phyloP scores from a whole-genome alignment of 2,888 invertebrate species.

The Pyralis farinalis region DNA sequence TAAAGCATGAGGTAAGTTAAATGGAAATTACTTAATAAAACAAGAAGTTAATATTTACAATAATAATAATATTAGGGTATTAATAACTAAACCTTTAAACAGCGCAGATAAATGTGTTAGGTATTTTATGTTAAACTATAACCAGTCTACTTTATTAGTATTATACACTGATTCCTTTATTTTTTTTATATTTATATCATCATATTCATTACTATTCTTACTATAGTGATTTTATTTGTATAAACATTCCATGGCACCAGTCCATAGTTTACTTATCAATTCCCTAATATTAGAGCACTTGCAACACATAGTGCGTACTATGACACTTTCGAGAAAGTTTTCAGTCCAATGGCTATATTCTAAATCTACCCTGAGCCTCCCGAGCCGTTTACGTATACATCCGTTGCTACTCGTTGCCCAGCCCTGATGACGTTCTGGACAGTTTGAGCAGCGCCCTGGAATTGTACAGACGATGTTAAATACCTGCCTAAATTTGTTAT shows the following conservation, averaged over 20 bases:
- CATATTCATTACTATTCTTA: too few species aligned
- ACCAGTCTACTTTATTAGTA: too few species aligned
- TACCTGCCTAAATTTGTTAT: too few species aligned
- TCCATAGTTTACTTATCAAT: slow-evolving; percentile 24
- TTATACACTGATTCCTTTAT: too few species aligned
- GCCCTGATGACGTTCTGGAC: slow-evolving; percentile 84
- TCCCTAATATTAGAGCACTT: slow-evolving; percentile 66
- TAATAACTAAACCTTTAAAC: too few species aligned
- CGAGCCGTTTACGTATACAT: slow-evolving; percentile 69
- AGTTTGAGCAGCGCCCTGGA: slow-evolving; percentile 87
- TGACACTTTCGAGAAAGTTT: slow-evolving; percentile 75
- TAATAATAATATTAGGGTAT: too few species aligned
- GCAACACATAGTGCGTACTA: slow-evolving; percentile 75
- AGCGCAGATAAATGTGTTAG: slow-evolving; percentile 11
- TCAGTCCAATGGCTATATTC: slow-evolving; percentile 33
- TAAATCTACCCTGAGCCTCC: slow-evolving; percentile 52
- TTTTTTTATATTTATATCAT: too few species aligned
- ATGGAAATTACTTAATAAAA: slow-evolving; percentile 1
- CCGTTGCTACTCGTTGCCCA: slow-evolving; percentile 74
- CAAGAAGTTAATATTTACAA: too few species aligned
- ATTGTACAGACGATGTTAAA: slow-evolving; percentile 24
- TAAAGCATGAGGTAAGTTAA: too few species aligned
- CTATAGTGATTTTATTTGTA: too few species aligned
- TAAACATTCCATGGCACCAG: too few species aligned
- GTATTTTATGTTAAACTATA: too few species aligned